Evolutionary conservation across 2,797 vertebrate genomes (phyloP).

Genomic region (Staurois parvus): DNA sequence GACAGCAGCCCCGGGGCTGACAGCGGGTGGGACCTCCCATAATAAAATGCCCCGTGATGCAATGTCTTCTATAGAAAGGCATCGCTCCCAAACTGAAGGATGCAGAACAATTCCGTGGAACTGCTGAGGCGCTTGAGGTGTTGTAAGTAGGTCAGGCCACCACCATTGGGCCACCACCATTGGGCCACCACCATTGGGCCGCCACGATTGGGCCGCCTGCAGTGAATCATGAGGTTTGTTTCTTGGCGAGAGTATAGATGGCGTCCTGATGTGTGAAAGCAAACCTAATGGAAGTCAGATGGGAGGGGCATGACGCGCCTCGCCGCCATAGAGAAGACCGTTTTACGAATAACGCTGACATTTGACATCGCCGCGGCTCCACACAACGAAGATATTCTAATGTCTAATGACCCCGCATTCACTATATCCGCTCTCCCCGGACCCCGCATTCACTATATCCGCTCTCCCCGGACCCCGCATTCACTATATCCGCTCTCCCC

Average conservation of each 20-base stretch:
- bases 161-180: too few relatives aligned
- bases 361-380: slow-evolving; percentile 1
- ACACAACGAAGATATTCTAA: too few relatives aligned
- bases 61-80: too few relatives aligned
- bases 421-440: too few relatives aligned
- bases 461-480: too few relatives aligned
- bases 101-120: slow-evolving; percentile 17
- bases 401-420: too few relatives aligned
- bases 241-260: slow-evolving; percentile 33
- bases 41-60: too few relatives aligned
- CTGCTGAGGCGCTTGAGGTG: slow-evolving; percentile 12
- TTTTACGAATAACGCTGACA: slow-evolving; percentile 18
- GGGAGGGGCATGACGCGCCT: slow-evolving; percentile 26
- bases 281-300: slow-evolving; percentile 30
- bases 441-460: too few relatives aligned
- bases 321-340: slow-evolving; percentile 1
- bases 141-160: neutral
- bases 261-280: slow-evolving; percentile 36
- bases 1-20: too few relatives aligned
- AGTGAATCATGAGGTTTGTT: slow-evolving; percentile 29
- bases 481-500: too few relatives aligned
- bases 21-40: too few relatives aligned
- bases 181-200: neutral
- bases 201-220: neutral
- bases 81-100: neutral